Base-by-base conservation (phyloP, 1,140 invertebrate genomes). In the Drosophila lacertosa region DNA sequence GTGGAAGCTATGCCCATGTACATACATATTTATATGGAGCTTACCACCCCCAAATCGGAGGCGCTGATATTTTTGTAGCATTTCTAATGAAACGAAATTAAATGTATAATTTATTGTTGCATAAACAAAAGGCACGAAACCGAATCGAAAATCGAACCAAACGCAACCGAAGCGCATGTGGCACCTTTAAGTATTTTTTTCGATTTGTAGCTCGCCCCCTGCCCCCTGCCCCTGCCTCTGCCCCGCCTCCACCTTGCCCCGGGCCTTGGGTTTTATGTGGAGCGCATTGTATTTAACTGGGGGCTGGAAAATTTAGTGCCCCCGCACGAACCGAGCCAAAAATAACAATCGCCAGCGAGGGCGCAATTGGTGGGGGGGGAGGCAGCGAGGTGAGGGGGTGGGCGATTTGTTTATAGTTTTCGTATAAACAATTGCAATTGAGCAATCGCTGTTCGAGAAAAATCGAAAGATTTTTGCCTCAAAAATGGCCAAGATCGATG, bases 81-180 rank as follows among this genome's bases (percentile, higher is more conserved):
- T 81, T 84, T 81, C 77, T 71, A 84, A 79, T 79, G 81, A 88
- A 86, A 77, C 53, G 45, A 88, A 86, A 88, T 86, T 74, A 86
- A 86, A 86, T 88, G 73, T 86, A 77, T 76, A 86, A 86, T 86
- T 86, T 86, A 86, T 86, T 86, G 82, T 86, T 86, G 81, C 81
- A 86, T 86, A 86, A 86, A 86, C 81, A 88, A 81, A 88, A 77
- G 81, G 65, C 69, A 77, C 64, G 77, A 77, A 88, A 59, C 81
- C 81, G 65, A 72, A 88, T 70, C 77, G 73, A 74, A 74, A 48
- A 74, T 77, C 68, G 77, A 60, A 77, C 60, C 35, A 50, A 70
- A 59, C 60, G 51, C 54, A 62, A 60, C 62, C 69, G 77, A 70
- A 74, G 74, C 74, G 82, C 84, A 86, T 86, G 69, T 86, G 81